Evolutionary conservation across 2,797 vertebrate genomes (phyloP).

Genomic region (Emys orbicularis): DNA sequence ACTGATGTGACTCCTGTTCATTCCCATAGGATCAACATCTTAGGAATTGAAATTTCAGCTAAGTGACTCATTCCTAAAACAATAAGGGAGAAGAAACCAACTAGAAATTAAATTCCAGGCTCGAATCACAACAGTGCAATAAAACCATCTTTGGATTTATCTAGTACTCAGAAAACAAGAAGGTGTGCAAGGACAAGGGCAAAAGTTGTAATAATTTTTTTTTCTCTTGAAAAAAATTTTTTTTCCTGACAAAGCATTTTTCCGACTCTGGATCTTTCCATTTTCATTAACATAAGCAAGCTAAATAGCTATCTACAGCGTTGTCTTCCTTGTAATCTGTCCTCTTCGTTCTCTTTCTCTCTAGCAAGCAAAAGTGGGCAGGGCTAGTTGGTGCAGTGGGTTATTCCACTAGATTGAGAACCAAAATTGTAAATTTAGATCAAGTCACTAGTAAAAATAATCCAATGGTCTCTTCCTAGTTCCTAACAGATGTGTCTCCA

Average conservation of each 20-base stretch:
- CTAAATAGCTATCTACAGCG: background rate
- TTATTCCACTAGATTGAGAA: background rate
- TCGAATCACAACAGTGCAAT: background rate
- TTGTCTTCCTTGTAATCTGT: background rate
- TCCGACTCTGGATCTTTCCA: background rate
- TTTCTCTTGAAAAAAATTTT: background rate
- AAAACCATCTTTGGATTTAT: background rate
- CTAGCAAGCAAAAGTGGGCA: background rate
- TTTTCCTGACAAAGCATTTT: background rate
- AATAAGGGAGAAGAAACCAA: background rate
- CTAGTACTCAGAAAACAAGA: background rate
- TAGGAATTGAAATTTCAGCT: background rate
- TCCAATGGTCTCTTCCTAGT: background rate
- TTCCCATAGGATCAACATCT: background rate
- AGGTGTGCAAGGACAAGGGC: background rate
- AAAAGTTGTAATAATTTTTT: background rate
- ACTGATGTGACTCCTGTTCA: background rate
- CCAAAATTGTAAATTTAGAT: background rate
- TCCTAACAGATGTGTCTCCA: background rate
- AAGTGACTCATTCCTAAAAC: background rate
- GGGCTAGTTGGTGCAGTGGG: background rate
- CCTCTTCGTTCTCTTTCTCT: background rate
- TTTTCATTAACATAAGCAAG: background rate
- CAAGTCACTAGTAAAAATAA: background rate
- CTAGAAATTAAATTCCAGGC: background rate